Evolutionary conservation across 2,888 invertebrate genomes (phyloP).

Genomic region (Saturnia pavonia): DNA sequence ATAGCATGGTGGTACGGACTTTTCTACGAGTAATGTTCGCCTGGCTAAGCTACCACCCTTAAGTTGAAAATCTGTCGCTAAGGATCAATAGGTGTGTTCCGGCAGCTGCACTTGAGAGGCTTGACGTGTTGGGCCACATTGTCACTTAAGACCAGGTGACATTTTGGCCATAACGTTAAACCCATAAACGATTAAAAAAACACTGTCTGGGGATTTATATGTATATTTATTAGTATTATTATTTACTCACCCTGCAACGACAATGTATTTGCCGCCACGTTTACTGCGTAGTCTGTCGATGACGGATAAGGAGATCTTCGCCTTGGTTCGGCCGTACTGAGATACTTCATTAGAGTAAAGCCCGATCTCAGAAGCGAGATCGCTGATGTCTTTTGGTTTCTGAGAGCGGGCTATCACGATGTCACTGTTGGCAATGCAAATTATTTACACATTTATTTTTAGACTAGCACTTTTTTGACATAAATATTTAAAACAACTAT

Average conservation of each 20-base stretch:
- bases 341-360: conserved; percentile 90
- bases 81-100: no score
- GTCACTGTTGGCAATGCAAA: conserved; percentile 82
- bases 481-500: not conserved
- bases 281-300: conserved; percentile 87
- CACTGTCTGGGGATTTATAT: no score
- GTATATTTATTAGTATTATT: no score
- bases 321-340: conserved; percentile 96
- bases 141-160: no score
- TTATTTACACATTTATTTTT: not conserved
- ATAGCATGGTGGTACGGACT: no score
- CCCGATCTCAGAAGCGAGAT: conserved; percentile 92
- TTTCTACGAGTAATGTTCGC: no score
- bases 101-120: no score
- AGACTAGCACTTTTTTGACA: not conserved
- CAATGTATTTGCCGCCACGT: conserved; percentile 93
- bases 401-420: conserved; percentile 95
- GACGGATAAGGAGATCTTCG: conserved; percentile 93
- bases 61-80: no score
- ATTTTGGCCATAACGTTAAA: no score
- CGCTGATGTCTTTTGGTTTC: conserved; percentile 90
- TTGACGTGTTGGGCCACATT: no score
- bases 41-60: no score
- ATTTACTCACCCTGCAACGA: conserved; percentile 92
- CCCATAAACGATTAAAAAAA: no score